phyloP scores from a whole-genome alignment of 2,113 vertebrate species.

The Hippoglossus stenolepis region DNA sequence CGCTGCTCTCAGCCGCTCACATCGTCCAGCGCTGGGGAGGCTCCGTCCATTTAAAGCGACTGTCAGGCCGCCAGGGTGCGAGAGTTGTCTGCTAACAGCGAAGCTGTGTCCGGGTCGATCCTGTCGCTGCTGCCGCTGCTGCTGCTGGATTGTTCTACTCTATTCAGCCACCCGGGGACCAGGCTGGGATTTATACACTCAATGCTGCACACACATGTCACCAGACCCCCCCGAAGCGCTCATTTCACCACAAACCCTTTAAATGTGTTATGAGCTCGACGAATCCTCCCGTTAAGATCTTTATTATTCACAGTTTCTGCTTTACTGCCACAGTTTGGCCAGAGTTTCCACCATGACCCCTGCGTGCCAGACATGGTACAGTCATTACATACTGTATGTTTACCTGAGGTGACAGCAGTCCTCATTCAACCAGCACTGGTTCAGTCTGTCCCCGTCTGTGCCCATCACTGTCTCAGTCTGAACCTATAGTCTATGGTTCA shows the following conservation, averaged over 20 bases:
- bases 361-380: constrained; percentile 68
- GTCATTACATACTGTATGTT: constrained; percentile 55
- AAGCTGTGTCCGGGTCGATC: constrained; percentile 34
- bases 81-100: constrained; percentile 58
- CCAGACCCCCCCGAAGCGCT: background rate
- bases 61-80: constrained; percentile 51
- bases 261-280: too few species aligned
- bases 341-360: constrained; percentile 63
- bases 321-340: background rate
- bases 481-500: too few species aligned
- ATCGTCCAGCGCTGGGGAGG: constrained; percentile 52
- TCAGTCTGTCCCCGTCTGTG: too few species aligned
- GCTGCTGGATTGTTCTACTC: constrained; percentile 69
- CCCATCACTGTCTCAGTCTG: too few species aligned
- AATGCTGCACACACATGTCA: background rate
- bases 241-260: too few species aligned
- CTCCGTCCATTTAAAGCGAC: constrained; percentile 16
- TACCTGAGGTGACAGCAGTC: constrained; percentile 19
- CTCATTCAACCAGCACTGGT: too few species aligned
- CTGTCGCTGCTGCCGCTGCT: constrained; percentile 17
- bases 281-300: too few species aligned
- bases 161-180: constrained; percentile 54
- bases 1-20: constrained; percentile 58
- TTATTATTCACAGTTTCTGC: background rate
- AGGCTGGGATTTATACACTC: constrained; percentile 39